These are phyloP conservation scores for Spinus olivaceus DNA, from an alignment of 2,797 vertebrate genomes.

Conservation along the genomic window DNA sequence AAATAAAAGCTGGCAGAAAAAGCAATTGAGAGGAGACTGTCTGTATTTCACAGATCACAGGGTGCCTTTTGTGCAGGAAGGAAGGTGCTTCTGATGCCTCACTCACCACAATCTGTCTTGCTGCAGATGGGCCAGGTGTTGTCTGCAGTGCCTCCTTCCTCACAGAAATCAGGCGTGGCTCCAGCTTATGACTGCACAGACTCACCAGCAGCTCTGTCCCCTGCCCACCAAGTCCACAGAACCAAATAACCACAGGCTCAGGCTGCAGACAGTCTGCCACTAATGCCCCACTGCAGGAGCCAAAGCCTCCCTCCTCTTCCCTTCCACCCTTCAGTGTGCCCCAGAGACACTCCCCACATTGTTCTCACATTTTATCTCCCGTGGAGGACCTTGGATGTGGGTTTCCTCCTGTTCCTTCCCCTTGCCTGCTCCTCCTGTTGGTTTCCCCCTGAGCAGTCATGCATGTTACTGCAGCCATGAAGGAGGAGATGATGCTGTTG, in stretches of 20 bases:
- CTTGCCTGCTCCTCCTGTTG: background rate
- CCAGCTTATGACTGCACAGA: background rate
- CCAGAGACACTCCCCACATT: background rate
- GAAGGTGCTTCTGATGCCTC: background rate
- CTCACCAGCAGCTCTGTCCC: background rate
- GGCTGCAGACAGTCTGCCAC: background rate
- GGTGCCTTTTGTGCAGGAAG: background rate
- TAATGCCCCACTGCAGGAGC: background rate
- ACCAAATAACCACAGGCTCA: accelerated
- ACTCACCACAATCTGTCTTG: background rate
- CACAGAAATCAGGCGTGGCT: background rate
- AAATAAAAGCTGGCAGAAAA: conserved; percentile 6
- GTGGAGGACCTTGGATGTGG: background rate
- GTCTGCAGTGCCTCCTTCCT: background rate
- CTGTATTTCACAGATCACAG: background rate
- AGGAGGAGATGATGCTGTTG: background rate
- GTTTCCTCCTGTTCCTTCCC: background rate
- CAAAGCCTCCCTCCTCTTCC: background rate
- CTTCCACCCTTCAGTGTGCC: background rate
- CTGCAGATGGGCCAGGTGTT: background rate
- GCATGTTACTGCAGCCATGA: background rate
- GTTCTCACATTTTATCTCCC: background rate
- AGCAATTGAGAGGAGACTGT: background rate
- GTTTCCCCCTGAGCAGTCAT: background rate
- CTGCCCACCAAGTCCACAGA: background rate